A percentile compares a stretch with the other conserved stretches of the same genome.
These are phyloP conservation scores for Carposina sasakii DNA, from an alignment of 1,140 invertebrate genomes.

Conservation along the genomic window DNA sequence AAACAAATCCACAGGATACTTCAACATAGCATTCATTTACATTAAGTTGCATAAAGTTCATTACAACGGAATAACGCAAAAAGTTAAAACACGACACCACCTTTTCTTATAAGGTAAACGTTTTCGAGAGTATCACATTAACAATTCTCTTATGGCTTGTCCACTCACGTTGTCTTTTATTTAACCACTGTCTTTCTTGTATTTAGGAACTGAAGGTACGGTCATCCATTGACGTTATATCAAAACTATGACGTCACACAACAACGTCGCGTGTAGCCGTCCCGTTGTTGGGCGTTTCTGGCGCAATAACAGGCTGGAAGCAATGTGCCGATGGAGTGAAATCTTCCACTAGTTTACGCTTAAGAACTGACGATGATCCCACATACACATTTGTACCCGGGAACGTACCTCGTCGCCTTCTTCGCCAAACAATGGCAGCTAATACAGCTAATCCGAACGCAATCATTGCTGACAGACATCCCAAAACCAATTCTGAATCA, in stretches of 20 bases:
- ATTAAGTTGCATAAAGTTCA: constrained; percentile 40
- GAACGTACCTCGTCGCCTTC: constrained; percentile 68
- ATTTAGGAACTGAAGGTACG: constrained; percentile 67
- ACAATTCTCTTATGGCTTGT: constrained; percentile 34
- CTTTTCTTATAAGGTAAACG: constrained; percentile 27
- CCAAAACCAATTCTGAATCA: constrained; percentile 72
- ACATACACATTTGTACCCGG: constrained; percentile 75
- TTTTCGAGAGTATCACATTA: constrained; percentile 53
- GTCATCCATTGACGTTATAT: constrained; percentile 66
- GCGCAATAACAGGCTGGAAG: constrained; percentile 74
- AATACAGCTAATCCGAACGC: constrained; percentile 72
- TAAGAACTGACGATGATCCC: constrained; percentile 71
- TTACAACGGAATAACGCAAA: constrained; percentile 29
- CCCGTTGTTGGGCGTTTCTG: constrained; percentile 56
- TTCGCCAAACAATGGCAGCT: constrained; percentile 69
- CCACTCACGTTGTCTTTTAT: constrained; percentile 23
- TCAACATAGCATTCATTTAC: constrained; percentile 52
- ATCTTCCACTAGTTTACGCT: constrained; percentile 74
- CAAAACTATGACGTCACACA: constrained; percentile 77
- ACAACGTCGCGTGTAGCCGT: constrained; percentile 68
- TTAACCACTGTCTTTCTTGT: constrained; percentile 38
- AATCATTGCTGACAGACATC: constrained; percentile 71
- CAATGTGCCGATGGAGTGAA: constrained; percentile 66
- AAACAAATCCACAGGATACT: constrained; percentile 51
- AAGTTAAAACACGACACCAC: constrained; percentile 35